Base-by-base conservation (phyloP, 2,113 vertebrate species). In the Sinocyclocheilus rhinocerous region DNA sequence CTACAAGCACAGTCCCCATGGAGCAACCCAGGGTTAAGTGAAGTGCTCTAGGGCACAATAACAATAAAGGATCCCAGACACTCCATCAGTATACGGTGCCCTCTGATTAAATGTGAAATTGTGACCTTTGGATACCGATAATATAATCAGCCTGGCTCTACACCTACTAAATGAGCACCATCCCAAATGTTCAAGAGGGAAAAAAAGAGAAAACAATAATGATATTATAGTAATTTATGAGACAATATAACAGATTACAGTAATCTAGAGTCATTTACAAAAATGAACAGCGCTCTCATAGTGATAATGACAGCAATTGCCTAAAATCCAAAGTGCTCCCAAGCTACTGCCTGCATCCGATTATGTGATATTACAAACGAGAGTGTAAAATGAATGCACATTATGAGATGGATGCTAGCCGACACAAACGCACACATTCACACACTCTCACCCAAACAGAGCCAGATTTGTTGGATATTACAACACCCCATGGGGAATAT, bases 401-500 rank as follows among this genome's bases (percentile, higher is more conserved):
- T 84, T 72, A 80, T 57, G 26, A 76, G 59, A 88, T 65, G 76
- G 36, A 85, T 57, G 59, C 50, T 84, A 73, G 77, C 77, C 36
- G 33, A 76, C 76, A 73, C 24, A 72, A 36, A 75, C 81, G 33
- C 50, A 78, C 76, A 86, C 39, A 86, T 63, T 57, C 84, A 33
- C 36, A 75, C 57, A 48, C 63, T 81, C 72, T 76, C 82, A 76
- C 59, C 59, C 81, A 69, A 82, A 84, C 81, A 81, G 33, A 65
- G 42, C 15, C 65, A 42, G 59, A 85, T 72, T 83, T 77, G 75
- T 77, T 81, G 78, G 55, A 65, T 83, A 70, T 89, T 89, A 86
- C 76, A 63, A 63, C 83, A 76, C 67, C 81, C 89, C 59, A 39
- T 24, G 26, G 80, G 69, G 85, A 81, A 88, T 77, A 77, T 84